Evolutionary conservation across 2,888 invertebrate species (phyloP).

Genomic region (Mimas tiliae): DNA sequence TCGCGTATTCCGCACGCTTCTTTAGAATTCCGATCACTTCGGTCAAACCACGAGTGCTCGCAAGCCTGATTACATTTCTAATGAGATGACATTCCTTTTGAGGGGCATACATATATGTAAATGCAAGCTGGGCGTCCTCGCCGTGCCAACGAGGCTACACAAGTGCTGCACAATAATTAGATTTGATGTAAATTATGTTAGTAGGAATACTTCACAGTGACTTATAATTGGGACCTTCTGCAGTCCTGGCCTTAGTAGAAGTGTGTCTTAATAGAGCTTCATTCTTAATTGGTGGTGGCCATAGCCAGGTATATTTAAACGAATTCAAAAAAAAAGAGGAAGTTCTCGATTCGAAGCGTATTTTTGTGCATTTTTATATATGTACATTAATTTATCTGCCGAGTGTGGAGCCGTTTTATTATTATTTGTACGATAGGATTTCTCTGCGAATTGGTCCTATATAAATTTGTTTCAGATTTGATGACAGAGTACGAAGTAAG

Average conservation of each 20-base stretch:
- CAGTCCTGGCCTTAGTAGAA: background rate
- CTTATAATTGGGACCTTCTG: conserved; percentile 21
- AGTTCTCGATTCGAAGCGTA: no score
- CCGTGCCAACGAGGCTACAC: conserved; percentile 23
- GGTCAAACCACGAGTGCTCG: background rate
- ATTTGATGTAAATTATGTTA: conserved; percentile 27
- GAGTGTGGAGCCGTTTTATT: no score
- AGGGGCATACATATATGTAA: background rate
- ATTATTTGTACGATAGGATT: no score
- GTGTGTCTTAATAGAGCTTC: conserved; percentile 1
- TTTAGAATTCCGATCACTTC: background rate
- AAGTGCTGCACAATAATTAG: conserved; percentile 28
- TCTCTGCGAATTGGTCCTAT: no score
- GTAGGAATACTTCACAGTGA: conserved; percentile 13
- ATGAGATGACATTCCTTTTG: conserved; percentile 12
- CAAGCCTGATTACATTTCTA: conserved; percentile 2
- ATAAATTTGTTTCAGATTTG: no score
- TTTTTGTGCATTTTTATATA: no score
- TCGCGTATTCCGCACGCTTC: background rate
- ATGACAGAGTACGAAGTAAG: no score
- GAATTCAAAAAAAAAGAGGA: no score
- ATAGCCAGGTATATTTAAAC: no score
- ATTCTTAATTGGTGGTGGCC: background rate
- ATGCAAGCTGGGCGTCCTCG: background rate
- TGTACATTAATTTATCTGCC: no score